These are phyloP conservation scores for Parus major DNA, from an alignment of 2,113 vertebrate species.

Conservation along the genomic window DNA sequence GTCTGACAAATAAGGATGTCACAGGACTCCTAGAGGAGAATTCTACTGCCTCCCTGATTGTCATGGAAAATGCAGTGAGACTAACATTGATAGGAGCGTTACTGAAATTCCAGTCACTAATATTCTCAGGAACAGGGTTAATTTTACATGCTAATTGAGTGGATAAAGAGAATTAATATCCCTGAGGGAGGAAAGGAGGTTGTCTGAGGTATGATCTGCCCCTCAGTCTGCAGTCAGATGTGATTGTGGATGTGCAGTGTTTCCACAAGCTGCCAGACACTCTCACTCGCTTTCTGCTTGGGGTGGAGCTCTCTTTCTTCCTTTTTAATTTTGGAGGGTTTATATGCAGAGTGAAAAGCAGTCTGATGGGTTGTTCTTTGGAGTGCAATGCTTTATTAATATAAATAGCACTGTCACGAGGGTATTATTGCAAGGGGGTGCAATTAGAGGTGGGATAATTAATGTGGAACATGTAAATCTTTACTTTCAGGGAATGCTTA, in stretches of 20 bases:
- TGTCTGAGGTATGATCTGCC: background rate
- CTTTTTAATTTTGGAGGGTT: background rate
- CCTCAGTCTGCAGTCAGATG: background rate
- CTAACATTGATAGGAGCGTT: background rate
- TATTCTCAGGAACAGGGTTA: background rate
- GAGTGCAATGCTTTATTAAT: background rate
- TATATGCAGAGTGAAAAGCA: background rate
- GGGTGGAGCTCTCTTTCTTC: too few relatives aligned
- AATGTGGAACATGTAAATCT: background rate
- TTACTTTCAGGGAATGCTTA: background rate
- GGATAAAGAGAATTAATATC: background rate
- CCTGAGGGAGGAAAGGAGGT: background rate
- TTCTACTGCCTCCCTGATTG: conserved; percentile 34
- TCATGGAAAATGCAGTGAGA: conserved; percentile 25
- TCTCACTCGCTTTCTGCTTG: background rate
- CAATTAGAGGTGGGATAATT: background rate
- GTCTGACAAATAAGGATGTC: background rate
- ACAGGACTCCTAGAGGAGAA: background rate
- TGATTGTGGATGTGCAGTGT: background rate
- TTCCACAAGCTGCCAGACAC: background rate
- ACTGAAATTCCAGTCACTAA: background rate
- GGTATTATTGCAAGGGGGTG: background rate
- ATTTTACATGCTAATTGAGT: conserved; percentile 13
- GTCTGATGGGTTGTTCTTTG: background rate
- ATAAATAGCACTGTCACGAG: background rate